Evolutionary conservation across 2,113 vertebrate species (phyloP), one percentile per base, ranked within the genome.

Genomic region (Microcebus jonahi): DNA sequence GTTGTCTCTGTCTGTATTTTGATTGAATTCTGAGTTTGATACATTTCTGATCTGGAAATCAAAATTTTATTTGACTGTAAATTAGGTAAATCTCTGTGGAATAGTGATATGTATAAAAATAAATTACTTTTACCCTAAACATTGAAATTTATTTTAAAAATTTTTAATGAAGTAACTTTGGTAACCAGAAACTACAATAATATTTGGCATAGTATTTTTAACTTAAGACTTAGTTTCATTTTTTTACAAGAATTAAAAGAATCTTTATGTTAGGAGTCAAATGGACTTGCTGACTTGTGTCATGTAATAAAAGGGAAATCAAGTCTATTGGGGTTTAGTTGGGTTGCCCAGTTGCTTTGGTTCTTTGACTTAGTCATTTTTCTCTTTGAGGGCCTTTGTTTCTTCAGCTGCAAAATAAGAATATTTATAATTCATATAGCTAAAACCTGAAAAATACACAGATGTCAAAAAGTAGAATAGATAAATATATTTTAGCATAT

Each of bases 1-100:
- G 11, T 81, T 76, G 8, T 39, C 36, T 87, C 31, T 93, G 36
- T 45, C 14, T 12, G 36, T 63, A 27, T 90, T 94, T 80, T 65
- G 59, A 59, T 81, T 77, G 50, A 77, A 90, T 76, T 90, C 17
- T 29, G 34, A 76, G 71, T 8, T 63, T 67, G 55, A 8, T 53
- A 45, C 45, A 70, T 91, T 61, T 94, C 29, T 96, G 42, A 95
- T 81, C 55, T 55, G 53, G n/a, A 31, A 96, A 75, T 73, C 13
- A 95, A 34, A 67, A 67, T 97, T 95, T 88, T 90, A 88, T 84
- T 92, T 90, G 48, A 63, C 6, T 67, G n/a, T n/a, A 82, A 81
- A 79, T 65, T 89, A 73, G 29, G 10, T 71, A 96, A 71, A 77
- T 61, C 42, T 79, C 4, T 75, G 29, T 87, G 71, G 57, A 87